Evolutionary conservation across 2,797 vertebrate genomes (phyloP).

Genomic region (Macrochelys suwanniensis): DNA sequence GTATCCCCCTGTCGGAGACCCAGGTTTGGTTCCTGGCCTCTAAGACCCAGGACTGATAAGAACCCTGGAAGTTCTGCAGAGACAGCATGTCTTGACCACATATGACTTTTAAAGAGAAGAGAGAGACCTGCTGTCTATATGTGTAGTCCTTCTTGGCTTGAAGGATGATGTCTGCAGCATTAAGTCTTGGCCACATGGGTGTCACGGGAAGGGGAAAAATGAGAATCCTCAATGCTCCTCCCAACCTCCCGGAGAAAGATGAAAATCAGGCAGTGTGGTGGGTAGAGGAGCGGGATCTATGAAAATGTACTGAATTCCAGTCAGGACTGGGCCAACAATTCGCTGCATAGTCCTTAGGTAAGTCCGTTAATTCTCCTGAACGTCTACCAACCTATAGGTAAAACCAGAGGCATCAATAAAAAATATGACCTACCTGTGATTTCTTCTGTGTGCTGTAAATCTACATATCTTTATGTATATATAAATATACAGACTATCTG

Average conservation of each 20-base stretch:
- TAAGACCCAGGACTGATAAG: background rate
- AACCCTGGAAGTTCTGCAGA: background rate
- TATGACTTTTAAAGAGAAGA: background rate
- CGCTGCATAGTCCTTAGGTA: background rate
- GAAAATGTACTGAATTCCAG: conserved; percentile 31
- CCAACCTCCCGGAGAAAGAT: accelerated
- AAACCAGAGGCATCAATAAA: background rate
- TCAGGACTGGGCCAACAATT: conserved; percentile 29
- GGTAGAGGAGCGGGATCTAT: background rate
- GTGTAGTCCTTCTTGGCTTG: background rate
- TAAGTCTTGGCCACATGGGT: background rate
- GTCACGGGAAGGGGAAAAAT: accelerated
- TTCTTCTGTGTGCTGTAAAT: background rate
- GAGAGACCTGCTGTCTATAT: background rate
- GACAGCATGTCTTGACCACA: background rate
- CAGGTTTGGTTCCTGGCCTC: background rate
- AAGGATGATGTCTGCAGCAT: accelerated
- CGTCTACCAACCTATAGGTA: conserved; percentile 22
- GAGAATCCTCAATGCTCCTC: background rate
- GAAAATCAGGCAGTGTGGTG: background rate
- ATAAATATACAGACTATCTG: background rate
- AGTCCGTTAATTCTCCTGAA: background rate
- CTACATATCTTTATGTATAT: background rate
- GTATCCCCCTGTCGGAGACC: background rate
- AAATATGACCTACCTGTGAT: background rate